These are phyloP conservation scores for Agonopterix heracliana DNA, from an alignment of 2,888 invertebrate genomes.

Conservation along the genomic window DNA sequence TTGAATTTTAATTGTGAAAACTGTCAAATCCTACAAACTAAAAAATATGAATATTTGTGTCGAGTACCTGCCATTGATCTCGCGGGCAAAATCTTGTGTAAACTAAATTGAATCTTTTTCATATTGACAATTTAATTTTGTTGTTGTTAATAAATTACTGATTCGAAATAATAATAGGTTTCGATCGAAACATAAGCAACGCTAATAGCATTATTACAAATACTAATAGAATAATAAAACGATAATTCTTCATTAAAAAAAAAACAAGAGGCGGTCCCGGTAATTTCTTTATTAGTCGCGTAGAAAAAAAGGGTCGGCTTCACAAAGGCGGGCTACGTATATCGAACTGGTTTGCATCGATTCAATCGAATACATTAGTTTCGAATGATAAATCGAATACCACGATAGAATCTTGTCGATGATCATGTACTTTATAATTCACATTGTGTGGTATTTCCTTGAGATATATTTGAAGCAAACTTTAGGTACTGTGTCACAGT, in stretches of 20 bases:
- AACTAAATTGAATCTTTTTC: no score
- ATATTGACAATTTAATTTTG: no score
- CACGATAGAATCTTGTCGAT: slow-evolving; percentile 24
- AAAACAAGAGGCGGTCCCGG: slow-evolving; percentile 9
- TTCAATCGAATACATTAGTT: slow-evolving; percentile 39
- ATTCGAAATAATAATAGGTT: no score
- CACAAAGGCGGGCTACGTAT: slow-evolving; percentile 28
- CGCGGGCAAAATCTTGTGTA: no score
- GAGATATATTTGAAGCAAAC: not conserved
- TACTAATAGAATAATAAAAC: slow-evolving; percentile 37
- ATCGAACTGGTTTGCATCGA: slow-evolving; percentile 38
- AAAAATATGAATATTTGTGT: no score
- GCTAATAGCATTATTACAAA: slow-evolving; percentile 40
- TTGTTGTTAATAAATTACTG: no score
- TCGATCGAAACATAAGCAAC: slow-evolving; percentile 13
- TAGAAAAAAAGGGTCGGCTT: slow-evolving; percentile 12
- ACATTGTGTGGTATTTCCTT: slow-evolving; percentile 12
- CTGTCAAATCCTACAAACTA: no score
- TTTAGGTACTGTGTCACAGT: no score
- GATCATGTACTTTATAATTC: slow-evolving; percentile 24
- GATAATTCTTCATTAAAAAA: slow-evolving; percentile 21
- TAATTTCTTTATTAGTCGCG: slow-evolving; percentile 31
- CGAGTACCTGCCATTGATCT: no score
- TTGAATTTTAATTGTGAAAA: no score
- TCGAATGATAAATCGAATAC: slow-evolving; percentile 49